Evolutionary conservation across 2,797 vertebrate genomes (phyloP), one percentile per base, ranked within the genome.

Genomic region (Eidolon dupreanum): DNA sequence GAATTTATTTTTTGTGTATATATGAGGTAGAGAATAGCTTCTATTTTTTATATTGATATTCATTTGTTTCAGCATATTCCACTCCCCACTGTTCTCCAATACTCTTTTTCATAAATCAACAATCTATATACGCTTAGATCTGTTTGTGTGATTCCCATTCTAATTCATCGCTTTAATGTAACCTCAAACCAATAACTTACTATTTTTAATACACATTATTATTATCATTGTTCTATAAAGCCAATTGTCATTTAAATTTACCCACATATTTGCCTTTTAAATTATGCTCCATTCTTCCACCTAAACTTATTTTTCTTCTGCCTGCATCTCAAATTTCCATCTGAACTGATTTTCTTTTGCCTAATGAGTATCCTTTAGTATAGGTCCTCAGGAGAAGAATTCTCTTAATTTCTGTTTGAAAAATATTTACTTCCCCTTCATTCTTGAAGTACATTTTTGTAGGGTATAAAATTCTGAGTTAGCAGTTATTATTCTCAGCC

Each of bases 381-480:
- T 11, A 95, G 26, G 28, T 88, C 19, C 22, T 65, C 66, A 53
- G 38, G 33, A 79, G n/a, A 61, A 3, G 22, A 71, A 28, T 61
- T 85, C 5, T 77, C 10, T 71, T 10, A 61, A 13, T 71, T 86
- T 94, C 19, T 85, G 28, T 41, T 86, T 91, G 36, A 88, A 88
- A 75, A 77, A 66, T 63, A 79, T 13, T 83, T 86, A 73, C 8
- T 85, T 96, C 19, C 61, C 19, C 26, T 90, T 90, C 24, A 68
- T 55, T 90, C 70, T 83, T 82, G 24, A 90, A 90, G 22, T 71
- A 71, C 93, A 79, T 90, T 94, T 90, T 87, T 55, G 1, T 68
- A 74, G 28, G 38, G 12, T 46, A 46, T 75, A 53, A 83, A 88
- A 65, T 88, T 90, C 12, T 55, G 31, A 2, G 24, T 79, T 59